phyloP scores from a whole-genome alignment of 2,888 invertebrate genomes.

The Cheilosia scutellata region DNA sequence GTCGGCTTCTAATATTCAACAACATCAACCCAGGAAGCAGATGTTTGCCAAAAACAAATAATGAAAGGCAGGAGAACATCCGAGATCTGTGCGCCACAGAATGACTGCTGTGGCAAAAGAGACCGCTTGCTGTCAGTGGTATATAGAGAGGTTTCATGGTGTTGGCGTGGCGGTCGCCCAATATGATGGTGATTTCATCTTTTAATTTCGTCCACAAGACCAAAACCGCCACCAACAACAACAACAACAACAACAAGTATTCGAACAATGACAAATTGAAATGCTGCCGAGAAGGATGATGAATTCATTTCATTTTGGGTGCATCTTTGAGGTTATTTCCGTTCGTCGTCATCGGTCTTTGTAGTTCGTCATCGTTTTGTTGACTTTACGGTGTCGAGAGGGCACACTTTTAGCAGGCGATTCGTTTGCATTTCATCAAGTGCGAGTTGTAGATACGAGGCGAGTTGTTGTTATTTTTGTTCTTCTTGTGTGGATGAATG shows the following conservation, averaged over 20 bases:
- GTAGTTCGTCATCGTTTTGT: conserved; percentile 44
- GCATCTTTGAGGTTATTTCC: conserved; percentile 61
- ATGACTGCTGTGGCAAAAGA: conserved; percentile 36
- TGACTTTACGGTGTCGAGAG: conserved; percentile 65
- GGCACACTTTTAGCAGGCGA: conserved; percentile 70
- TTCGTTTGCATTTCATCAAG: conserved; percentile 21
- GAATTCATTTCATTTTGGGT: conserved; percentile 69
- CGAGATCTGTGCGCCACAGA: neutral
- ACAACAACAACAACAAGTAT: conserved; percentile 4
- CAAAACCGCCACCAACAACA: conserved; percentile 11
- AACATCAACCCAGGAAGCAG: conserved; percentile 73
- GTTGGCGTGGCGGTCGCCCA: conserved; percentile 36
- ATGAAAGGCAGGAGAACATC: conserved; percentile 9
- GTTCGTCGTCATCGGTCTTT: conserved; percentile 19
- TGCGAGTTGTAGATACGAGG: conserved; percentile 57
- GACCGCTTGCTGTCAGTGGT: conserved; percentile 32
- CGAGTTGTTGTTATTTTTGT: neutral
- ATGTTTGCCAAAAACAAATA: conserved; percentile 76
- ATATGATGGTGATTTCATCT: conserved; percentile 67
- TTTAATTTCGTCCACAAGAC: conserved; percentile 58
- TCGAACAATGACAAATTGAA: conserved; percentile 53
- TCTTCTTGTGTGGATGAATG: conserved; percentile 39
- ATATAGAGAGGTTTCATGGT: conserved; percentile 15
- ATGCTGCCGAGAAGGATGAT: conserved; percentile 40
- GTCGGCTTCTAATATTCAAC: conserved; percentile 70